phyloP scores from a whole-genome alignment of 2,113 vertebrate species.

The Paramisgurnus dabryanus region DNA sequence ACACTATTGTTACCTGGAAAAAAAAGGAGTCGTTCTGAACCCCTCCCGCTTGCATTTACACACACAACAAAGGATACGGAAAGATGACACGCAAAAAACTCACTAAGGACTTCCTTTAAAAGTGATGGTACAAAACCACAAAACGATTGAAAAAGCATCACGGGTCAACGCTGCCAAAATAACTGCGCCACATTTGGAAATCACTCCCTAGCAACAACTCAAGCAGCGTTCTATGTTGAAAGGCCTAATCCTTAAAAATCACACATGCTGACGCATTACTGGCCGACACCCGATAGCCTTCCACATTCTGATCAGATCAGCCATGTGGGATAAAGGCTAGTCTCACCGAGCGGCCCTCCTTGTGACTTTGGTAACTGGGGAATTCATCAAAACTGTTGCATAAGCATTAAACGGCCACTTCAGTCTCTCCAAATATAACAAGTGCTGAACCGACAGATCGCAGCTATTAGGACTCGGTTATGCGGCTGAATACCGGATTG shows the following conservation, averaged over 20 bases:
- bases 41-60: constrained; percentile 62
- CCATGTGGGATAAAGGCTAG: not conserved
- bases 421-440: constrained; percentile 37
- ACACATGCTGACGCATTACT: constrained; percentile 27
- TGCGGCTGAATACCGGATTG: not conserved
- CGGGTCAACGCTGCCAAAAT: constrained; percentile 16
- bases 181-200: constrained; percentile 12
- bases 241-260: constrained; percentile 36
- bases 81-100: constrained; percentile 48
- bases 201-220: constrained; percentile 26
- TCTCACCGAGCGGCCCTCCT: constrained; percentile 3
- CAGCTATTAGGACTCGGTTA: constrained; percentile 1
- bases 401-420: constrained; percentile 37
- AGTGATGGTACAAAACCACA: constrained; percentile 18
- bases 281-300: constrained; percentile 11
- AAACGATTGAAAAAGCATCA: not conserved
- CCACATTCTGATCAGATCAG: constrained; percentile 30
- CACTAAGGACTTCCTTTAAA: constrained; percentile 29
- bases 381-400: constrained; percentile 32
- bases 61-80: constrained; percentile 65
- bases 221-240: not conserved
- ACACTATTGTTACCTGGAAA: constrained; percentile 62
- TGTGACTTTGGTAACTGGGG: constrained; percentile 25
- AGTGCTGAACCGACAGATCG: constrained; percentile 1
- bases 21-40: constrained; percentile 57